These are phyloP conservation scores for Amiota minor DNA, from an alignment of 2,888 invertebrate species.

Conservation along the genomic window DNA sequence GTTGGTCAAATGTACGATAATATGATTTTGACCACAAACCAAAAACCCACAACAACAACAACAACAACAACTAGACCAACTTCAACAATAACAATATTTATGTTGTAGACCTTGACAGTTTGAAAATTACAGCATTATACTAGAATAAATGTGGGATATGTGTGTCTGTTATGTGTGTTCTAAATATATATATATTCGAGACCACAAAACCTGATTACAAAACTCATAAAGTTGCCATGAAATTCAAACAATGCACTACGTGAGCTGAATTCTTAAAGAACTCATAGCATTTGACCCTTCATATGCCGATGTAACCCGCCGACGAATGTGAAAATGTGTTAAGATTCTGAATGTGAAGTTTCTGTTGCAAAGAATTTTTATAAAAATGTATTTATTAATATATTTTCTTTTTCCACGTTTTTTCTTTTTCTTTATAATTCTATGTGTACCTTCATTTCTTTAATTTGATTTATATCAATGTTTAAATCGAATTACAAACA, in stretches of 20 bases:
- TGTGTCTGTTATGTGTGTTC: conserved; percentile 28
- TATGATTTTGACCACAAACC: too few relatives aligned
- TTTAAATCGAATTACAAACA: too few relatives aligned
- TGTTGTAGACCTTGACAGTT: conserved; percentile 41
- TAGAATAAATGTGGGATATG: conserved; percentile 36
- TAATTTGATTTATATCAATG: too few relatives aligned
- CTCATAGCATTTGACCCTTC: background rate
- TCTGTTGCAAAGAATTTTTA: too few relatives aligned
- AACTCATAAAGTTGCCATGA: conserved; percentile 68
- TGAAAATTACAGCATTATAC: conserved; percentile 24
- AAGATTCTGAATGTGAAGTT: background rate
- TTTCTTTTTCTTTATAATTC: background rate
- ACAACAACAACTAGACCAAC: conserved; percentile 14
- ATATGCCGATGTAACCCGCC: background rate
- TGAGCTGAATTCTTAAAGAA: conserved; percentile 54
- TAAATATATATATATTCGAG: conserved; percentile 51
- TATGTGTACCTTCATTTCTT: background rate
- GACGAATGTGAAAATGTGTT: conserved; percentile 21
- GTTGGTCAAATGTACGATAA: too few relatives aligned
- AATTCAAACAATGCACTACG: conserved; percentile 67
- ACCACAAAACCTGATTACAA: conserved; percentile 59
- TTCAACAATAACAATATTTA: conserved; percentile 48
- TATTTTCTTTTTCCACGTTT: background rate
- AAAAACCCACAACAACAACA: background rate
- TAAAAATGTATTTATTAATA: background rate